Conservation (phyloP, 2,888 invertebrate genomes). For the Folsomia candida region DNA sequence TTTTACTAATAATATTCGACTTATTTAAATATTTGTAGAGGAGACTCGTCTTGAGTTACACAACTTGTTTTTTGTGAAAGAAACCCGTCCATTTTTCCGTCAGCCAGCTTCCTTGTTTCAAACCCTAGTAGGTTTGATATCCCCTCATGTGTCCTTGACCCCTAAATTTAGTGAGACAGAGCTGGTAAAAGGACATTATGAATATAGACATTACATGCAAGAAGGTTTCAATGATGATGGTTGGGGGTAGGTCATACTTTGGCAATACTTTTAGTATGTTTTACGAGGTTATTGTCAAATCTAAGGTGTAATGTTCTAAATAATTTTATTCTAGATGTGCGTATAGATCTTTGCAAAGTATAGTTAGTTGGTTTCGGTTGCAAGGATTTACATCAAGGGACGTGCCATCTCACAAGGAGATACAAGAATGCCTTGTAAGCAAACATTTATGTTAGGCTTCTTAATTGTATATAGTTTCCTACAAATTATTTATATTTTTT, state of each 20-base stretch:
- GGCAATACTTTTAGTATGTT: neutral
- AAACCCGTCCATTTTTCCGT: constrained; percentile 71
- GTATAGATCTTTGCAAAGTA: constrained; percentile 92
- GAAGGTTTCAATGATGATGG: constrained; percentile 90
- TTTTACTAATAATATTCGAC: neutral
- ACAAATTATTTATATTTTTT: neutral
- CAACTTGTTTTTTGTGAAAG: constrained; percentile 66
- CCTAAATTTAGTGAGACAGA: constrained; percentile 53
- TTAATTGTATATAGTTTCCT: neutral
- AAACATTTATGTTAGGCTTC: neutral
- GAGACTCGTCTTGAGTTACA: constrained; percentile 68
- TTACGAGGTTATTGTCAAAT: neutral
- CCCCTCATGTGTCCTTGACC: constrained; percentile 44
- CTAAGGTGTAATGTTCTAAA: neutral
- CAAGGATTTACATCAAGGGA: constrained; percentile 77
- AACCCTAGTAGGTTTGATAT: constrained; percentile 36
- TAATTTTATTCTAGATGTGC: constrained; percentile 68
- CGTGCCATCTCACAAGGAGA: constrained; percentile 78
- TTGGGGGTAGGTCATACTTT: constrained; percentile 70
- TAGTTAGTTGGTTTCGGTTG: constrained; percentile 86
- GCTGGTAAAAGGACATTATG: constrained; percentile 74
- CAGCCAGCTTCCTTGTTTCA: constrained; percentile 56
- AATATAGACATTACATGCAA: constrained; percentile 96
- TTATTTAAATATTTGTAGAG: constrained; percentile 57
- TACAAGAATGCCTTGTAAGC: constrained; percentile 85